A percentile compares a stretch with the other conserved stretches of the same genome.
Conservation (phyloP, 2,888 invertebrate species). For the Melieria omissa region DNA sequence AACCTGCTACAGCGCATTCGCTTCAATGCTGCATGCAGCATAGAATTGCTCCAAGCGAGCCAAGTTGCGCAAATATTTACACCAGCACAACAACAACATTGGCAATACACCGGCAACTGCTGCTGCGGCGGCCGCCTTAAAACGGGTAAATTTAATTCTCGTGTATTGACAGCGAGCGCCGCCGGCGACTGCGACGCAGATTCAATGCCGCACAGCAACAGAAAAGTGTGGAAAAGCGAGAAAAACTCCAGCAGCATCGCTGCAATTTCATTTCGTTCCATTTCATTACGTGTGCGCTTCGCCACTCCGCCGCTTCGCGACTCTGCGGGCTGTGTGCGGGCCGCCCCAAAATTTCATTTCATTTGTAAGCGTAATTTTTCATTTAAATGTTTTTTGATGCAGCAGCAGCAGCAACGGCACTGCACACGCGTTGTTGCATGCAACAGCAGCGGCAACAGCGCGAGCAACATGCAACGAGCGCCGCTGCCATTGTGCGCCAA, state of each 20-base stretch:
- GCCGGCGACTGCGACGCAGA: slow-evolving; percentile 39
- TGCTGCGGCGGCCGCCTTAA: too few relatives aligned
- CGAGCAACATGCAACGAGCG: slow-evolving; percentile 18
- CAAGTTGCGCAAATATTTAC: too few relatives aligned
- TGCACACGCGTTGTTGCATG: slow-evolving; percentile 8
- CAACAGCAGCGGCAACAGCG: slow-evolving; percentile 36
- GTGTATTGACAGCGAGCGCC: slow-evolving; percentile 52
- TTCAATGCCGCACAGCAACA: slow-evolving; percentile 4
- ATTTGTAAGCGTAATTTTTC: slow-evolving; percentile 33
- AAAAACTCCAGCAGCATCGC: slow-evolving; percentile 13
- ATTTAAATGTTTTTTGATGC: slow-evolving; percentile 37
- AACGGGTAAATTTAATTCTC: slow-evolving; percentile 54
- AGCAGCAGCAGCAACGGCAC: slow-evolving; percentile 36
- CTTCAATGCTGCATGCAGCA: too few relatives aligned
- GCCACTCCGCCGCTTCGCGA: background rate
- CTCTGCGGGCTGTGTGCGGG: background rate
- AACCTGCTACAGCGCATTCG: too few relatives aligned
- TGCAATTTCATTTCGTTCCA: slow-evolving; percentile 21
- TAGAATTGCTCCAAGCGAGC: too few relatives aligned
- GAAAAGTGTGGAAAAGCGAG: too few relatives aligned
- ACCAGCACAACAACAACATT: too few relatives aligned
- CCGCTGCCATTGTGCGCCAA: background rate
- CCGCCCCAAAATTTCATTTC: slow-evolving; percentile 31
- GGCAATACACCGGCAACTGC: too few relatives aligned
- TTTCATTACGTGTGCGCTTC: background rate